phyloP scores from a whole-genome alignment of 1,140 invertebrate genomes.

The Lepidotrigona ventralis region DNA sequence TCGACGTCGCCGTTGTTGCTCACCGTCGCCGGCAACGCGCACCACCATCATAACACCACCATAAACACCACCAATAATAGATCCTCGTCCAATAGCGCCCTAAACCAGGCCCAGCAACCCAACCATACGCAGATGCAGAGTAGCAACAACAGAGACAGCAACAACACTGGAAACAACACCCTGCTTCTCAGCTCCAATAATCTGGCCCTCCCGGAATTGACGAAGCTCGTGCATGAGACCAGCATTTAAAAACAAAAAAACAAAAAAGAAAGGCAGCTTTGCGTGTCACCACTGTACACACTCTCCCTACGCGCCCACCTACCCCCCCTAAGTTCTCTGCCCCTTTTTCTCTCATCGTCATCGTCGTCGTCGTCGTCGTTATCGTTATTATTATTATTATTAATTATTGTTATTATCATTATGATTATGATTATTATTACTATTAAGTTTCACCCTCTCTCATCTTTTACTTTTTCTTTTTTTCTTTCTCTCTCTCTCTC shows the following conservation, averaged over 20 bases:
- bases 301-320: too few relatives aligned
- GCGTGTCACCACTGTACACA: conserved; percentile 35
- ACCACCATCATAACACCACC: conserved; percentile 70
- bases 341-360: neutral
- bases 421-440: too few relatives aligned
- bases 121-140: conserved; percentile 67
- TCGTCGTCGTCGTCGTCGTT: too few relatives aligned
- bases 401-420: too few relatives aligned
- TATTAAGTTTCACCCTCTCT: neutral
- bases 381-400: too few relatives aligned
- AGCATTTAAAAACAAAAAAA: conserved; percentile 81
- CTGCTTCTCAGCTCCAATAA: conserved; percentile 78
- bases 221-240: conserved; percentile 86
- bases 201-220: conserved; percentile 81
- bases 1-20: conserved; percentile 76
- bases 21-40: conserved; percentile 71
- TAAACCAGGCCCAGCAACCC: conserved; percentile 68
- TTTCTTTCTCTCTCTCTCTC: too few relatives aligned
- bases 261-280: conserved; percentile 30
- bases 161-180: conserved; percentile 76
- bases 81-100: conserved; percentile 68
- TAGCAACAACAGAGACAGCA: conserved; percentile 68
- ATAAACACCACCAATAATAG: conserved; percentile 68
- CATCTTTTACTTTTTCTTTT: too few relatives aligned
- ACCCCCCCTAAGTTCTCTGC: neutral